Evolutionary conservation across 2,797 vertebrate genomes (phyloP).

Genomic region (Typhlichthys eigenmanni): DNA sequence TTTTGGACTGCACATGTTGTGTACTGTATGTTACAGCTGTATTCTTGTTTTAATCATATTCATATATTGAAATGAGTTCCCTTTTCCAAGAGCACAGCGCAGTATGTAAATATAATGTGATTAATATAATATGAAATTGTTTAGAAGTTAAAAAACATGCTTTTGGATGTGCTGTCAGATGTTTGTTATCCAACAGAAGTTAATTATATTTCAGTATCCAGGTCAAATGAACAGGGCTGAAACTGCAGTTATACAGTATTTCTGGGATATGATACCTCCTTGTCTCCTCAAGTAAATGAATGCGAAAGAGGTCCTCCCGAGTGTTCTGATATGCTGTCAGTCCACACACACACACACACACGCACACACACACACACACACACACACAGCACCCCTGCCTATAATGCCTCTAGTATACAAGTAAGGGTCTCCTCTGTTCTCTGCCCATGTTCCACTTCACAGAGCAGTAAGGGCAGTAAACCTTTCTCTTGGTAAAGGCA

Average conservation of each 20-base stretch:
- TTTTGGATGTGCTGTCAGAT: too few relatives aligned
- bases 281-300: constrained; percentile 74
- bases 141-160: too few relatives aligned
- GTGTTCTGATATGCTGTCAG: constrained; percentile 79
- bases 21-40: constrained; percentile 5
- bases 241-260: not conserved
- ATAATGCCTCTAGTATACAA: constrained; percentile 83
- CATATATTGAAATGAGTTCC: constrained; percentile 3
- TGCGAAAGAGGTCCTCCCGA: constrained; percentile 84
- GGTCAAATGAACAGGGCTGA: not conserved
- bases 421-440: constrained; percentile 62
- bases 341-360: constrained; percentile 23
- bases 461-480: constrained; percentile 43
- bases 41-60: constrained; percentile 17
- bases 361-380: too few relatives aligned
- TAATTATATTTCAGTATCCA: not conserved
- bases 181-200: too few relatives aligned
- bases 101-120: too few relatives aligned
- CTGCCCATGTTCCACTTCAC: constrained; percentile 51
- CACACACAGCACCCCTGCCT: constrained; percentile 74
- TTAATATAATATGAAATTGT: too few relatives aligned
- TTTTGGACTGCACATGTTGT: constrained; percentile 30
- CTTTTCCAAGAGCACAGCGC: constrained; percentile 11
- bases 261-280: not conserved
- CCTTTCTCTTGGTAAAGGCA: constrained; percentile 50